Percentiles rank a stretch among this genome's conserved stretches.
These are phyloP conservation scores for Arge pagana DNA, from an alignment of 2,888 invertebrate genomes.

Conservation along the genomic window DNA sequence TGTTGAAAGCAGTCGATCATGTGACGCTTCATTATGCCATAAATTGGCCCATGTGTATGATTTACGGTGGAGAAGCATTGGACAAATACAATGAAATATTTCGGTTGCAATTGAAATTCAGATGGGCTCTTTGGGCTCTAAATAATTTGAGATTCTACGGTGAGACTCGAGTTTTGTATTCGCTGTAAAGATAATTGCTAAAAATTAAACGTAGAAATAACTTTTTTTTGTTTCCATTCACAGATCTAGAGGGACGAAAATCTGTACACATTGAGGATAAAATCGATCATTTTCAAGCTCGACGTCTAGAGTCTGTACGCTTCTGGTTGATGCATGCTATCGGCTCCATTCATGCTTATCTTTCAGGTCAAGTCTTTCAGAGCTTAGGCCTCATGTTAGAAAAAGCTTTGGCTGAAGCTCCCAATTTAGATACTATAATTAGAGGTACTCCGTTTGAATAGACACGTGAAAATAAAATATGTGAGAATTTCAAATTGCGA, in stretches of 20 bases:
- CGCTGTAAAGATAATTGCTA: background rate
- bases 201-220: too few species aligned
- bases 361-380: constrained; percentile 61
- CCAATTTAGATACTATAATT: constrained; percentile 50
- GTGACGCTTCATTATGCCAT: constrained; percentile 51
- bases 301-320: constrained; percentile 61
- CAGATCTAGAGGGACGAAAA: constrained; percentile 46
- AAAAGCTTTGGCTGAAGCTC: constrained; percentile 44
- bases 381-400: constrained; percentile 49
- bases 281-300: constrained; percentile 48
- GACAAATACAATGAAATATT: constrained; percentile 58
- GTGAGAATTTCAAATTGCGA: too few species aligned
- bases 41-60: constrained; percentile 56
- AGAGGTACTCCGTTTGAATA: constrained; percentile 34
- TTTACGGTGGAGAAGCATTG: constrained; percentile 48
- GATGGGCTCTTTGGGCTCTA: constrained; percentile 62
- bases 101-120: constrained; percentile 61
- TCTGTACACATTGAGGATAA: constrained; percentile 33
- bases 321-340: constrained; percentile 63
- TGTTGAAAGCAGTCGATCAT: constrained; percentile 47
- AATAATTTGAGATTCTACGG: constrained; percentile 59
- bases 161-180: constrained; percentile 28
- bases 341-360: constrained; percentile 61
- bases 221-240: constrained; percentile 38
- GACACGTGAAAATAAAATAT: background rate